A percentile compares a stretch with the other conserved stretches of the same genome.
Evolutionary conservation across 1,140 invertebrate genomes (phyloP).

Genomic region (Drosophila triauraria): DNA sequence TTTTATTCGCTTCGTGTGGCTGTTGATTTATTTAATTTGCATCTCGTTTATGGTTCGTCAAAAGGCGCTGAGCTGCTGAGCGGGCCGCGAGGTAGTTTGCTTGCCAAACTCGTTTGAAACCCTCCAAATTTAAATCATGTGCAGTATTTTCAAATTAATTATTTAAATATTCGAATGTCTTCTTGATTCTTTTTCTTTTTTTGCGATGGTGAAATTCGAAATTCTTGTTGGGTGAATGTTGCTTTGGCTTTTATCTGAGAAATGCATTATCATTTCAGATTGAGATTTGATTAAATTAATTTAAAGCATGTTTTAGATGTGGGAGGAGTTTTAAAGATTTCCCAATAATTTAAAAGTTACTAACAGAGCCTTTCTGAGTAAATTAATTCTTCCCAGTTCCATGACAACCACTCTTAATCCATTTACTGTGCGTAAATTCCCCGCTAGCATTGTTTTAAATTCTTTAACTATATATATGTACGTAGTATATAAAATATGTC

Average conservation of each 20-base stretch:
- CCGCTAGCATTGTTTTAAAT: neutral
- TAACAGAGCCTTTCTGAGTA: neutral
- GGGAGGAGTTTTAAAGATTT: too few relatives aligned
- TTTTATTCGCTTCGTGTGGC: conserved; percentile 24
- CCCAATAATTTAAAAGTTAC: too few relatives aligned
- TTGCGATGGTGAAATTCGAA: conserved; percentile 15
- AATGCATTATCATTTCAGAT: conserved; percentile 10
- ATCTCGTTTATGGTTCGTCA: conserved; percentile 61
- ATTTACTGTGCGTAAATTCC: conserved; percentile 15
- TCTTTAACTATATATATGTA: conserved; percentile 1
- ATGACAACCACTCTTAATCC: neutral
- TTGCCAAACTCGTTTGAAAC: conserved; percentile 46
- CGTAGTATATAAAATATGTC: neutral
- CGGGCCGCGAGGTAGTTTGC: conserved; percentile 21
- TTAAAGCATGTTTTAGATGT: neutral
- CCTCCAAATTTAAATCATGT: conserved; percentile 49
- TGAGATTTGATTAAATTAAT: neutral
- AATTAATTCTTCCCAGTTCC: neutral
- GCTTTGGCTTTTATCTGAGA: neutral
- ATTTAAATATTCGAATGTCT: conserved; percentile 38
- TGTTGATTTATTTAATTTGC: conserved; percentile 62
- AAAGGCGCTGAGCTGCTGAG: conserved; percentile 17
- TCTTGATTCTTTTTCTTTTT: neutral
- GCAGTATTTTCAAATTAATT: conserved; percentile 50
- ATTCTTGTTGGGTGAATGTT: conserved; percentile 5